Evolutionary conservation across 2,888 invertebrate species (phyloP), one percentile per base, ranked within the genome.

Genomic region (Acanthacorydalis orientalis): DNA sequence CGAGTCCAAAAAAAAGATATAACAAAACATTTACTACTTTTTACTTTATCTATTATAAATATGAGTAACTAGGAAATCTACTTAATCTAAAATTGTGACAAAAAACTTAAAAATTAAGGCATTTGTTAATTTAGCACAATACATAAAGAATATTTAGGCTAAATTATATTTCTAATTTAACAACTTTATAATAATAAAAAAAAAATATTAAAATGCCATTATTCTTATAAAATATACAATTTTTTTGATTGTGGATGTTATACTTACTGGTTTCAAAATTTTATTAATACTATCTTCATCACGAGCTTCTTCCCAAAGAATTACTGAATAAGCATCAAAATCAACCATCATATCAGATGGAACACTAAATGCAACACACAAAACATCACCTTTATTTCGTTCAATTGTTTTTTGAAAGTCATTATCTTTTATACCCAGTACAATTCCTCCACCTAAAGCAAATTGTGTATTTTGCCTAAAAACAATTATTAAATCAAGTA

Each of bases 371-470:
- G 46, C 31, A 31, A 46, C 11, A 14, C 46, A 37, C 9, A 32
- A 23, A 7, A 46, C 34, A 11, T 39, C 15, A 6, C 39, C 39
- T 31, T 39, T 32, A 31, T 39, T 39, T 38, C 31, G 14, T 31
- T 12, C 33, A 31, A 46, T 23, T 10, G 38, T 10, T 4, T 15
- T n/a, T 12, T 39, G 14, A 31, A 46, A 46, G 10, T 38, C 23
- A 10, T 16, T 23, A 31, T 46, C 31, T 32, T 46, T 46, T 4
- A 31, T 32, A 38, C 38, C 38, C 8, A 31, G 31, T 11, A 46
- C 32, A 31, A 46, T 38, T 16, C 38, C 46, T n/a, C 46, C 46
- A 12, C 38, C 46, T 23, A 46, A 32, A n/a, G 46, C 46, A 46
- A 46, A 46, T 15, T 11, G 37, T 15, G n/a, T 31, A 39, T 32